Conservation (phyloP, 2,797 vertebrate genomes). For the Muscicapa striata region DNA sequence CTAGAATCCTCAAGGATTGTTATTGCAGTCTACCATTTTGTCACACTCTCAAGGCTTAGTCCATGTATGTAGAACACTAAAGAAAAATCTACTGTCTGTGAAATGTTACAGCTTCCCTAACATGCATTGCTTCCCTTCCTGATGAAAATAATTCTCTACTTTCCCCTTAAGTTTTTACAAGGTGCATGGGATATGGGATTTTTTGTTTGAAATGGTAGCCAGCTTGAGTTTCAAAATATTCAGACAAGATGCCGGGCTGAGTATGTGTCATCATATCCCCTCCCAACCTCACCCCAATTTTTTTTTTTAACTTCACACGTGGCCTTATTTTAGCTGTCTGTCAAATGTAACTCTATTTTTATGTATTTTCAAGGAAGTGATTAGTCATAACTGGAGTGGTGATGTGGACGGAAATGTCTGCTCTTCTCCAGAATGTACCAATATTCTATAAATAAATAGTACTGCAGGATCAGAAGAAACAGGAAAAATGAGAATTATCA, state of each 20-base stretch:
- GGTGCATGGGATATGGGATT: background rate
- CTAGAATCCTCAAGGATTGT: background rate
- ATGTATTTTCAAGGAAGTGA: background rate
- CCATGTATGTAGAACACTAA: background rate
- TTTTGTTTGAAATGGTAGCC: background rate
- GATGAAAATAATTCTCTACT: constrained; percentile 1
- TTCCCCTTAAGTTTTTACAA: background rate
- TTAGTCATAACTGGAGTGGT: background rate
- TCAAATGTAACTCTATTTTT: background rate
- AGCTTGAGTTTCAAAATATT: background rate
- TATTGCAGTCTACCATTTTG: background rate
- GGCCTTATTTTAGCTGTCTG: background rate
- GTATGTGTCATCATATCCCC: background rate
- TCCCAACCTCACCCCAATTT: background rate
- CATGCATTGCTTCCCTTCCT: background rate
- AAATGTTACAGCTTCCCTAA: constrained; percentile 20
- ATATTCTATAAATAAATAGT: background rate
- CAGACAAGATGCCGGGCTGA: background rate
- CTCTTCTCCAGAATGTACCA: background rate
- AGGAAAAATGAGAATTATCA: background rate
- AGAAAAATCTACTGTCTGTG: background rate
- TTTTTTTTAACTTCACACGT: background rate
- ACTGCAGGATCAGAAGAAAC: background rate
- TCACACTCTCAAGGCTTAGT: background rate
- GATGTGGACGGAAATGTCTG: background rate